Evolutionary conservation across 2,113 vertebrate genomes (phyloP).

Genomic region (Balaenoptera acutorostrata): DNA sequence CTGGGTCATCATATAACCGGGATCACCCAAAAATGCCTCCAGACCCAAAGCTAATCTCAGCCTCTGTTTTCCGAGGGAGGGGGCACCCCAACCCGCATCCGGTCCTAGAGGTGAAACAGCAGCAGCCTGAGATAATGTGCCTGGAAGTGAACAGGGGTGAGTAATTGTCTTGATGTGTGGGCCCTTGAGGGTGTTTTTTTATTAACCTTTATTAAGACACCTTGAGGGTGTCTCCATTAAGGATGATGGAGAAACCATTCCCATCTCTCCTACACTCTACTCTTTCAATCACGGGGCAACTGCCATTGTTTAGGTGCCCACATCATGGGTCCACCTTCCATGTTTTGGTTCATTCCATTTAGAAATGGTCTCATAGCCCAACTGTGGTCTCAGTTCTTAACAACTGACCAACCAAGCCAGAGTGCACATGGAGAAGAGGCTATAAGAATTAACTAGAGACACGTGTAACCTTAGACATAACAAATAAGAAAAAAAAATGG

Average conservation of each 20-base stretch:
- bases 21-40: not conserved
- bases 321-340: not conserved
- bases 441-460: not conserved
- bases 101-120: not conserved
- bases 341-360: not conserved
- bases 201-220: not conserved
- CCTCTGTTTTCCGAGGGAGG: fast-evolving
- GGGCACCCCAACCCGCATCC: too few relatives aligned
- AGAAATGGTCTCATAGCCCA: not conserved
- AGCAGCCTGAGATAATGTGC: too few relatives aligned
- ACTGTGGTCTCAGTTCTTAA: not conserved
- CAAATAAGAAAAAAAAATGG: not conserved
- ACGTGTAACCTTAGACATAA: not conserved
- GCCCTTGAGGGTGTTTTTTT: not conserved
- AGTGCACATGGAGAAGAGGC: not conserved
- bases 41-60: not conserved
- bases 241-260: not conserved
- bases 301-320: not conserved
- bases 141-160: not conserved
- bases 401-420: not conserved
- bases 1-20: not conserved
- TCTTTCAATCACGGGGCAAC: not conserved
- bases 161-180: not conserved
- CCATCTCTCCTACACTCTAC: not conserved
- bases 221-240: not conserved